Evolutionary conservation across 2,888 invertebrate species (phyloP).

Genomic region (Dynastes hyllus): DNA sequence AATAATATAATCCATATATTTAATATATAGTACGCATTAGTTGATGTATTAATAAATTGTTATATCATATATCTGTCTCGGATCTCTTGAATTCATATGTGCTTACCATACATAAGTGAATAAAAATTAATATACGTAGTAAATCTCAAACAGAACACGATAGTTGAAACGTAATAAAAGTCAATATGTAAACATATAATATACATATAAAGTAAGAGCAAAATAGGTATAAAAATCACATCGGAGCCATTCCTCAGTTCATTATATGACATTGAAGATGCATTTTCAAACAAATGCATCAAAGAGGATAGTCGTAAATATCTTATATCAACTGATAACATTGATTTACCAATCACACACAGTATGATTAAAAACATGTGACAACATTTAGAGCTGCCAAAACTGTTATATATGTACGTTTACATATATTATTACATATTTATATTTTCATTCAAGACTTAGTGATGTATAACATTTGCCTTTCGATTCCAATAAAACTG

Average conservation of each 20-base stretch:
- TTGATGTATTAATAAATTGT: slow-evolving; percentile 36
- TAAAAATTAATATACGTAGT: slow-evolving; percentile 23
- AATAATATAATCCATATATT: slow-evolving; percentile 42
- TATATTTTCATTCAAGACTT: slow-evolving; percentile 53
- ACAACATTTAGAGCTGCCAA: slow-evolving; percentile 56
- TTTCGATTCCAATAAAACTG: slow-evolving; percentile 72
- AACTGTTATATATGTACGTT: slow-evolving; percentile 49
- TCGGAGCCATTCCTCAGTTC: slow-evolving; percentile 37
- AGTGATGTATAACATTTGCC: slow-evolving; percentile 60
- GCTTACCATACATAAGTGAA: slow-evolving; percentile 1
- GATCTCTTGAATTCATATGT: slow-evolving; percentile 1
- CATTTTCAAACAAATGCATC: slow-evolving; percentile 73
- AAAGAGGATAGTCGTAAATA: slow-evolving; percentile 56
- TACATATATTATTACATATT: slow-evolving; percentile 44
- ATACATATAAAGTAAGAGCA: slow-evolving; percentile 36
- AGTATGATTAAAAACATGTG: slow-evolving; percentile 69
- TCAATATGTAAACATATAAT: slow-evolving; percentile 33
- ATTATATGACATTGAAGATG: slow-evolving; percentile 56
- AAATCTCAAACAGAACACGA: slow-evolving; percentile 25
- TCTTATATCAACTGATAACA: slow-evolving; percentile 70
- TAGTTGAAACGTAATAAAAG: slow-evolving; percentile 17
- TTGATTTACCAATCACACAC: slow-evolving; percentile 73
- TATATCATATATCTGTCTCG: slow-evolving; percentile 12
- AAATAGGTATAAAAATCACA: slow-evolving; percentile 40
- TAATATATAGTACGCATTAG: slow-evolving; percentile 40